Conservation (phyloP, 2,113 vertebrate genomes). For the Burhinus oedicnemus region DNA sequence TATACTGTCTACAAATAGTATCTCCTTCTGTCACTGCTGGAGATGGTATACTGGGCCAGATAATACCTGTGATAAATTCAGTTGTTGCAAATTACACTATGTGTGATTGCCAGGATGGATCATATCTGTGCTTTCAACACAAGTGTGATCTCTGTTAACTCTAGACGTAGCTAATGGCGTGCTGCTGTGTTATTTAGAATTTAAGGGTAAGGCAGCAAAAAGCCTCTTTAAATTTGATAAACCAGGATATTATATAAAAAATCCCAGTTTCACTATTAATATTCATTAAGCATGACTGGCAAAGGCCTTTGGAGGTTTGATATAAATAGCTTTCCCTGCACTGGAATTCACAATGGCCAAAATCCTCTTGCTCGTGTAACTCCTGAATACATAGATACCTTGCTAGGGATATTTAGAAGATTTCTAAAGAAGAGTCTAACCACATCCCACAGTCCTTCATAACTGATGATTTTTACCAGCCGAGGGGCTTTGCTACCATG, state of each 20-base stretch:
- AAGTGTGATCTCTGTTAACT: not conserved
- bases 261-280: constrained; percentile 13
- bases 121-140: not conserved
- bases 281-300: constrained; percentile 9
- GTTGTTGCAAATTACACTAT: not conserved
- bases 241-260: not conserved
- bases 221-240: not conserved
- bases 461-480: not conserved
- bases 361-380: not conserved
- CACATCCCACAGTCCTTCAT: not conserved
- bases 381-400: not conserved
- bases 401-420: not conserved
- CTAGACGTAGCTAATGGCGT: not conserved
- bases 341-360: not conserved
- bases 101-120: not conserved
- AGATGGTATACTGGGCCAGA: not conserved
- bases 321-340: constrained; percentile 10
- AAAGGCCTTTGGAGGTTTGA: not conserved
- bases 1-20: not conserved
- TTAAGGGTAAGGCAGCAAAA: not conserved
- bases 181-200: not conserved
- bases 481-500: not conserved
- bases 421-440: not conserved
- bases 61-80: not conserved
- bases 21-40: not conserved